Evolutionary conservation across 1,140 invertebrate genomes (phyloP), one percentile per base, ranked within the genome.

Genomic region (Bombus haemorrhoidalis): DNA sequence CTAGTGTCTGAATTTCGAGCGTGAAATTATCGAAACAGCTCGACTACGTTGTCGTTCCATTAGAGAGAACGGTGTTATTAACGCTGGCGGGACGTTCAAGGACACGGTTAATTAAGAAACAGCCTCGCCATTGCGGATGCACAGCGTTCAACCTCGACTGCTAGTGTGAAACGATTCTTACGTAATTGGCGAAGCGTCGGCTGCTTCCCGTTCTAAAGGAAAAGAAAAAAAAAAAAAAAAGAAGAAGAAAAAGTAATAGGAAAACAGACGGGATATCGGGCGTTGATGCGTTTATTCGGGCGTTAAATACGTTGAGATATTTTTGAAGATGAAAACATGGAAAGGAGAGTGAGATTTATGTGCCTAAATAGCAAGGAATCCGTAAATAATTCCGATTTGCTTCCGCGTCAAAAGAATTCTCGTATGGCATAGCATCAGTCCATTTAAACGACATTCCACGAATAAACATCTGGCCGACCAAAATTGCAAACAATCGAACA

Each of bases 91-190:
- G 78, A 64, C 72, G 62, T 34, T 72, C 76, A 85, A 80, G 76
- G 75, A 32, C 39, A 73, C 57, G 41, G 74, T 41, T 82, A 85
- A 89, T 89, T 88, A 89, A 88, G 83, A 86, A 86, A 82, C 47
- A 84, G 47, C 74, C 83, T 69, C 66, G 71, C 62, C 76, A 64
- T 81, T 64, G 77, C 53, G 74, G 41, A 74, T 85, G 77, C 77
- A 47, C 47, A 73, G 72, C 66, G 77, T 85, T 87, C 87, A 76
- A 72, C 43, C 34, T 34, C 43, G 18, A 83, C 76, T 77, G 57
- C 18, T 57, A 64, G 77, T 68, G 81, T 68, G 86, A 66, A 85
- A 69, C 77, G 43, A 59, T 74, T 64, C 68, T 89, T 88, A 81
- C 75, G 80, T 72, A 87, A 88, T 85, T 85, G 88, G 76, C 73